Evolutionary conservation across 2,888 invertebrate genomes (phyloP), one percentile per base, ranked within the genome.

Genomic region (Arenicola marina): DNA sequence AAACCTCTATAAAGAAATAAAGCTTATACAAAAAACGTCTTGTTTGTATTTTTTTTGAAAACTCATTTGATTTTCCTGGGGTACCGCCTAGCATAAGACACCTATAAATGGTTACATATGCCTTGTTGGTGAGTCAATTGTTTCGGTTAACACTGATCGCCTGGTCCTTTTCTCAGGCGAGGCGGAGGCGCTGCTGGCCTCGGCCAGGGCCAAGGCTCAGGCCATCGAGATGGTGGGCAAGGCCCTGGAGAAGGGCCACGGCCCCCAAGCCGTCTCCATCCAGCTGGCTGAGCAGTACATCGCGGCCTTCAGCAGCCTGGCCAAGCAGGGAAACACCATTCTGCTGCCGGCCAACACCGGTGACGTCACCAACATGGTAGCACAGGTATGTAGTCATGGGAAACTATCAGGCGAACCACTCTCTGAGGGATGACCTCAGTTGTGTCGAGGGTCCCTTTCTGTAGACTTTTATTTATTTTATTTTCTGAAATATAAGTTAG

Each of bases 211-310:
- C 2, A 87, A 95, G 75, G 92, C 97, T 0, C 88, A 88, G 59
- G 92, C 95, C 2, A 87, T 99, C 32, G 87, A 88, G 74, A 84
- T 91, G 3, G 88, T 99, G 21, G 92, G 93, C 4, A 61, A 66
- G 11, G 67, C 72, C 33, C 61, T 72, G 1, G 43, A 31, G n/a
- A 54, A 67, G 51, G 31, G 69, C 88, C 88, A 91, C 77, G 96
- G 93, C 28, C 88, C 89, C 68, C 90, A 92, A 84, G 99, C 98
- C 0, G 98, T 98, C 1, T 90, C 94, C 0, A 85, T 98, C 44
- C 89, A 90, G 18, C 87, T 99, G 65, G 99, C 99, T 0, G 97
- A 99, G 78, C 93, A 97, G 80, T 99, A 99, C 81, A 93, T 99
- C 44, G 86, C 88, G 26, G 97, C 98, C 18, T 99, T 99, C 84